phyloP scores from a whole-genome alignment of 2,113 vertebrate genomes.

The Halcyon senegalensis region DNA sequence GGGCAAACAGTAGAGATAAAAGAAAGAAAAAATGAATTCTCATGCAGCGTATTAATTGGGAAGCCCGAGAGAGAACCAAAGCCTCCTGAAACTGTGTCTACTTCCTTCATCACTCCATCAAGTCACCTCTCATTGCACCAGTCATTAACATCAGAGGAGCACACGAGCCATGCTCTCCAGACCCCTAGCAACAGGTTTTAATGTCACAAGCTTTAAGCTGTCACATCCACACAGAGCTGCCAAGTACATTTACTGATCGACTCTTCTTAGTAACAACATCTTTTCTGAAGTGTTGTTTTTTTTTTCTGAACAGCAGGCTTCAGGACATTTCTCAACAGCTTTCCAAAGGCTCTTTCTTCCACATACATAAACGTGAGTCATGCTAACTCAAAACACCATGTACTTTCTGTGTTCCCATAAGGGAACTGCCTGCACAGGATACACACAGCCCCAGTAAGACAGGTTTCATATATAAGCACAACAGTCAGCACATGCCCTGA shows the following conservation, averaged over 20 bases:
- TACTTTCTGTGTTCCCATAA: neutral
- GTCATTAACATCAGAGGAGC: neutral
- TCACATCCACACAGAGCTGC: neutral
- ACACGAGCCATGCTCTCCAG: fast-evolving
- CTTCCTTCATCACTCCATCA: neutral
- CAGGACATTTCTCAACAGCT: neutral
- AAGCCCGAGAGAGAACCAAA: neutral
- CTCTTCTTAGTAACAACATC: neutral
- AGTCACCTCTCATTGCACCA: neutral
- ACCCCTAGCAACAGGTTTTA: neutral
- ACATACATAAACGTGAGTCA: fast-evolving
- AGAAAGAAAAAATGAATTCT: neutral
- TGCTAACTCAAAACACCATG: fast-evolving
- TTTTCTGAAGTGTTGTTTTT: neutral
- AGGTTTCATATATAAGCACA: neutral
- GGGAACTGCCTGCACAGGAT: neutral
- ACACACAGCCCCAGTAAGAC: neutral
- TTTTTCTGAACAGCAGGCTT: neutral
- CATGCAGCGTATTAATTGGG: fast-evolving
- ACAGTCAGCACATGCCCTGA: neutral
- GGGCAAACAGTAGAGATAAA: neutral
- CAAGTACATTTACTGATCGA: fast-evolving
- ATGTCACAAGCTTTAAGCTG: neutral
- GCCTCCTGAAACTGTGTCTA: fast-evolving
- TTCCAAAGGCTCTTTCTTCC: neutral